Base-by-base conservation (phyloP, 2,888 invertebrate species). In the Drosophila cyrtoloma region DNA sequence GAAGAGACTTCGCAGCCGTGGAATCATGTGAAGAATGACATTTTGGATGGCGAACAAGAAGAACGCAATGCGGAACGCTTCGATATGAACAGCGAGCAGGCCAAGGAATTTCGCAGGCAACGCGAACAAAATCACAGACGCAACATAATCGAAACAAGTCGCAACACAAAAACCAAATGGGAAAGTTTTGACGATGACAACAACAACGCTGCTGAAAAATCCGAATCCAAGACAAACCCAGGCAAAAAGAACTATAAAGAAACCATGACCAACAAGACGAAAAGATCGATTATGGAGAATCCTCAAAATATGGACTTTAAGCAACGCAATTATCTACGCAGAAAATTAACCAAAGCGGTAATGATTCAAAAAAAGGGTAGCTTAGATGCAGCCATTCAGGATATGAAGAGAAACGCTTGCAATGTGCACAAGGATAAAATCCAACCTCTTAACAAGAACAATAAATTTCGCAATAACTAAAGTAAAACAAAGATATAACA, bases 91-190 rank as follows among this genome's bases (percentile, higher is more conserved):
- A 86, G 77, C n/a, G 35, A 69, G n/a, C 71, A 85, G 26, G 86
- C 84, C 3, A 81, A 84, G 50, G 50, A 77, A 0, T 67, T 87
- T 5, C 39, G 86, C 0, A 84, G 85, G 67, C 73, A 87, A 52
- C 86, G 92, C 0, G 84, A 92, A 58, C 77, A 90, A 51, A 91
- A 85, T 39, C 84, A 92, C 59, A 76, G 92, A n/a, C 84, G 84
- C 12, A 79, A 79, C 26, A 52, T 90, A 0, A 92, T 93, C 28
- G 81, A 82, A 51, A 68, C 86, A 28, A 86, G 86, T 37, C 83
- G 81, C n/a, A 82, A 84, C 2, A 81, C 89, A 62, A 69, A 81
- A 22, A 88, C 87, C 2, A 72, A 72, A 30, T 93, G 93, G 93
- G 93, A 91, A 64, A 67, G 77, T 6, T 93, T 93, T 28, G 72